phyloP scores from a whole-genome alignment of 1,140 invertebrate genomes.

The Pachypeltis micranthus region DNA sequence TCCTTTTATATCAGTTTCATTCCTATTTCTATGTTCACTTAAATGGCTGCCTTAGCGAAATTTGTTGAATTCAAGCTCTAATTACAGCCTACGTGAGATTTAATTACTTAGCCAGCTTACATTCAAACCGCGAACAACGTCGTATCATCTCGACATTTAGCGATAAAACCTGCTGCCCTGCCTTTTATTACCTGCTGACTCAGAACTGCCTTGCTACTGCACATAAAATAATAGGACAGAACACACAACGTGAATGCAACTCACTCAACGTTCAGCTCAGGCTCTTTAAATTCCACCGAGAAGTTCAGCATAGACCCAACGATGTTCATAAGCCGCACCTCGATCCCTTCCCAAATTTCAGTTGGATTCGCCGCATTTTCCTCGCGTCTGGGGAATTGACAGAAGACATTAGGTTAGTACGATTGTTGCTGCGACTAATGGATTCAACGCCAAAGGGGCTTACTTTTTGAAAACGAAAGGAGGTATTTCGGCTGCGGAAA shows the following conservation, averaged over 20 bases:
- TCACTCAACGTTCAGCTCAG: slow-evolving; percentile 28
- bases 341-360: slow-evolving; percentile 56
- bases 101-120: too few species aligned
- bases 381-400: slow-evolving; percentile 25
- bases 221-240: neutral
- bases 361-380: too few species aligned
- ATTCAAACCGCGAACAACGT: too few species aligned
- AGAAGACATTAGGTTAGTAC: slow-evolving; percentile 6
- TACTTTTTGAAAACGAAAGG: slow-evolving; percentile 54
- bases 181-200: slow-evolving; percentile 19
- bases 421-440: neutral
- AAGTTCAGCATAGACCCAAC: slow-evolving; percentile 51
- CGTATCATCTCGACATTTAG: too few species aligned
- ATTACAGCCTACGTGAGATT: too few species aligned
- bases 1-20: too few species aligned
- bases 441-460: neutral
- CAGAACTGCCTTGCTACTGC: neutral
- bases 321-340: slow-evolving; percentile 47
- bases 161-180: too few species aligned
- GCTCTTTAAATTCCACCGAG: slow-evolving; percentile 49
- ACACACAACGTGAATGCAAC: neutral
- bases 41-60: too few species aligned
- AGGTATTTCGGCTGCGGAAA: slow-evolving; percentile 51
- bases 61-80: too few species aligned
- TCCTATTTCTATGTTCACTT: too few species aligned